Conservation (phyloP, 2,888 invertebrate genomes). For the Rhogogaster chlorosoma region DNA sequence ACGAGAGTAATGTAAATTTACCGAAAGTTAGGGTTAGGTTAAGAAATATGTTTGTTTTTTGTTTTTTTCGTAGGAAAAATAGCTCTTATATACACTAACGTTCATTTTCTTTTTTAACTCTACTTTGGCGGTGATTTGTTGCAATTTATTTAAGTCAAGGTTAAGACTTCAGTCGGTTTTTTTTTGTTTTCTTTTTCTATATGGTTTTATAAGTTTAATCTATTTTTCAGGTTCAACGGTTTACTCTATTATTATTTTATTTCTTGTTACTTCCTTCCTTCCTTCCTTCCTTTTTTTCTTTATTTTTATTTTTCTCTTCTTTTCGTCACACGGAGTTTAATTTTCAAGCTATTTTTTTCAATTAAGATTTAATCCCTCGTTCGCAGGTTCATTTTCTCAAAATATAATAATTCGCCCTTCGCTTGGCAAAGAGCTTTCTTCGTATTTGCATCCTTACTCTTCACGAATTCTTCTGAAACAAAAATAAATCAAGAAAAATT, state of each 20-base stretch:
- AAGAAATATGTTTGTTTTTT: conserved; percentile 44
- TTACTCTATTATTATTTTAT: not conserved
- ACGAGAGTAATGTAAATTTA: conserved; percentile 23
- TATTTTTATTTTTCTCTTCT: not conserved
- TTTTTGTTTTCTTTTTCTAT: conserved; percentile 10
- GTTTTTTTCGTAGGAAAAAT: conserved; percentile 72
- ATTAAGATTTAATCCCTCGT: conserved; percentile 15
- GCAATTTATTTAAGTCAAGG: conserved; percentile 52
- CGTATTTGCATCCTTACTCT: conserved; percentile 30
- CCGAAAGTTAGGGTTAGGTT: conserved; percentile 38
- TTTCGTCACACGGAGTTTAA: not conserved
- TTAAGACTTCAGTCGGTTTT: conserved; percentile 56
- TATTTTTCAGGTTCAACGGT: conserved; percentile 38
- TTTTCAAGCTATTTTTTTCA: conserved; percentile 15
- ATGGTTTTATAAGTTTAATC: conserved; percentile 9
- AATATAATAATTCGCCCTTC: conserved; percentile 9
- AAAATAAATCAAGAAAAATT: conserved; percentile 43
- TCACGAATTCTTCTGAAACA: conserved; percentile 36
- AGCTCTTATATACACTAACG: conserved; percentile 59
- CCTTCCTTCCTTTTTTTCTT: not conserved
- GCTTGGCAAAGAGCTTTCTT: conserved; percentile 26
- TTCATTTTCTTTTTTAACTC: conserved; percentile 56
- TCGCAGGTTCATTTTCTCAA: not conserved
- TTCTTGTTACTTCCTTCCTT: not conserved
- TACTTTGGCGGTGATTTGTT: conserved; percentile 58